These are phyloP conservation scores for Apostichopus japonicus DNA, from an alignment of 35 echinoderm and acorn worm genomes.

Conservation along the genomic window DNA sequence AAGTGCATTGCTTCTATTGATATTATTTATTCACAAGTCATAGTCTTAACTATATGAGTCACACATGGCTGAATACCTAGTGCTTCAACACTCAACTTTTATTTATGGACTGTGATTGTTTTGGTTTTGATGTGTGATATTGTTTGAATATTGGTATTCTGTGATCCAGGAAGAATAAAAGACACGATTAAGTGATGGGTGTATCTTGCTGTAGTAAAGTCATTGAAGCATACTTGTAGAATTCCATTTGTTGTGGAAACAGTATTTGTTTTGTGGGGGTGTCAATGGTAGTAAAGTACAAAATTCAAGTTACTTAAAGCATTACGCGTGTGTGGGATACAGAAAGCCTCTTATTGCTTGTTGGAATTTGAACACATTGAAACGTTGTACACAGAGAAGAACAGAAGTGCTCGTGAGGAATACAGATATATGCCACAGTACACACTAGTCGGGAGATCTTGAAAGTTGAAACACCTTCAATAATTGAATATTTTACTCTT, in stretches of 20 bases:
- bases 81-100: background rate
- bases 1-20: constrained; percentile 6
- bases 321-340: no score
- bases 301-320: background rate
- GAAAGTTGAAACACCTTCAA: no score
- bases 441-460: background rate
- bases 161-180: background rate
- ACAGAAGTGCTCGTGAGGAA: background rate
- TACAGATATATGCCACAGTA: background rate
- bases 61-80: background rate
- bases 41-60: background rate
- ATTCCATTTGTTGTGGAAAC: constrained; percentile 1
- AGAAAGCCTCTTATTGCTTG: no score
- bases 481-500: no score
- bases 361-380: background rate
- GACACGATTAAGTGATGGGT: no score
- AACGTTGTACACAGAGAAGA: background rate
- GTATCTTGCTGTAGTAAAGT: background rate
- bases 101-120: background rate
- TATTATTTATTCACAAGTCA: background rate
- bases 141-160: background rate
- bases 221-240: background rate
- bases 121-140: background rate
- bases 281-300: background rate
- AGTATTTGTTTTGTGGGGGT: constrained; percentile 24